Evolutionary conservation across 2,113 vertebrate species (phyloP).

Genomic region (Urocitellus parryii): DNA sequence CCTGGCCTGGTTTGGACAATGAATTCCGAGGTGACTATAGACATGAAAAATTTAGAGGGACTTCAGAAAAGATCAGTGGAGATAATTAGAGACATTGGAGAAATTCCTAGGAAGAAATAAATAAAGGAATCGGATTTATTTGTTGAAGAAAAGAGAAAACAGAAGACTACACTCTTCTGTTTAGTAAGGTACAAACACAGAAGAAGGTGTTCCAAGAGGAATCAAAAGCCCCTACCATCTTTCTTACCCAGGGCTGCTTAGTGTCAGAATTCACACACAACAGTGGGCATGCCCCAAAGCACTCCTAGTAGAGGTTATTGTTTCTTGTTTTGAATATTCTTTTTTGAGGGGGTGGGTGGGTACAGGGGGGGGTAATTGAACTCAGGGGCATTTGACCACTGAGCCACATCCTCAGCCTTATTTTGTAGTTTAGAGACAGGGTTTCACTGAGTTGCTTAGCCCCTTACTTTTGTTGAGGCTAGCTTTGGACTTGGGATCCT

Average conservation of each 20-base stretch:
- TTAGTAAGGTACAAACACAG: not conserved
- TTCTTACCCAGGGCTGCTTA: not conserved
- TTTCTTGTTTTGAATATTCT: slow-evolving; percentile 41
- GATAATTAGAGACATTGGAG: not conserved
- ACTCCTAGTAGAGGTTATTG: not conserved
- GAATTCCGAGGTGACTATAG: not conserved
- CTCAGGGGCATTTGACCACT: too few relatives aligned
- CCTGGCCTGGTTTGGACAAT: not conserved
- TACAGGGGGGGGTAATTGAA: too few relatives aligned
- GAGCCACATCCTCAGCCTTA: too few relatives aligned
- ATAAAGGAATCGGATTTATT: not conserved
- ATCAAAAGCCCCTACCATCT: not conserved
- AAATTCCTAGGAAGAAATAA: slow-evolving; percentile 24
- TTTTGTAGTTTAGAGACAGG: too few relatives aligned
- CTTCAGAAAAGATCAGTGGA: not conserved
- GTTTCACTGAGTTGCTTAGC: too few relatives aligned
- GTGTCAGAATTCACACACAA: not conserved
- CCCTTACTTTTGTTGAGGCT: too few relatives aligned
- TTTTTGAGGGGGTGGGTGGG: too few relatives aligned
- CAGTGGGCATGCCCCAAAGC: not conserved
- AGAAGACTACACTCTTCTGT: not conserved
- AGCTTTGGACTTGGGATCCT: too few relatives aligned
- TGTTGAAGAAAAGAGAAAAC: slow-evolving; percentile 34
- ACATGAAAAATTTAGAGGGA: not conserved
- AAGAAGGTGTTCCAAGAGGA: not conserved